Evolutionary conservation across 2,888 invertebrate genomes (phyloP).

Genomic region (Cosmopolites sordidus): DNA sequence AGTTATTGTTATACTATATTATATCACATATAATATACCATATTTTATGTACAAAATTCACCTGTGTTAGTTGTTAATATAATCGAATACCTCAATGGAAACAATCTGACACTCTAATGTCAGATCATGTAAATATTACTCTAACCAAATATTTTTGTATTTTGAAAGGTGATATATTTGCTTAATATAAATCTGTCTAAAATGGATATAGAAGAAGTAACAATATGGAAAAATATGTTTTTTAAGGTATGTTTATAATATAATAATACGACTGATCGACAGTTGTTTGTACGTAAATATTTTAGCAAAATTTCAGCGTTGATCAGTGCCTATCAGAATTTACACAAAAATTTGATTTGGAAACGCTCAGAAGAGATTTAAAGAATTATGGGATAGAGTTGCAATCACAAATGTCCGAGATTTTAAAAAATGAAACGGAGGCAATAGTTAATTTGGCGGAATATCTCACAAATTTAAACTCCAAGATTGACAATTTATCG

Average conservation of each 20-base stretch:
- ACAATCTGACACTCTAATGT: no score
- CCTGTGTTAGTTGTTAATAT: no score
- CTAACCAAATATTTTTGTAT: no score
- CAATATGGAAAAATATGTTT: slow-evolving; percentile 10
- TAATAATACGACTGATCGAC: no score
- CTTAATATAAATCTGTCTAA: neutral
- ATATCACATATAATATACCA: no score
- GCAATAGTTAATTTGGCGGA: slow-evolving; percentile 96
- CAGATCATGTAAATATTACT: no score
- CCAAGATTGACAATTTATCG: slow-evolving; percentile 76
- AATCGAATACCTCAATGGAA: no score
- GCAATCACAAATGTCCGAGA: slow-evolving; percentile 90
- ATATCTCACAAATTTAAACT: slow-evolving; percentile 88
- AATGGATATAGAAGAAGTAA: slow-evolving; percentile 9
- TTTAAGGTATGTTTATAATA: slow-evolving; percentile 9
- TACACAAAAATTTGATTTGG: slow-evolving; percentile 56
- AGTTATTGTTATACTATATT: no score
- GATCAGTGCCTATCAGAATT: slow-evolving; percentile 84
- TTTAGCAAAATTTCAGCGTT: slow-evolving; percentile 85
- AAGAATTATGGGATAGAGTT: slow-evolving; percentile 87
- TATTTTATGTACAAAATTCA: no score
- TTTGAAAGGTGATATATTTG: no score
- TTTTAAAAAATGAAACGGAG: slow-evolving; percentile 96
- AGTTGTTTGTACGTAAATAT: slow-evolving; percentile 35
- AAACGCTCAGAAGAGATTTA: slow-evolving; percentile 84